A percentile compares a stretch with the other conserved stretches of the same genome.
Evolutionary conservation across 2,797 vertebrate species (phyloP).

Genomic region (Poliocrania exsul): DNA sequence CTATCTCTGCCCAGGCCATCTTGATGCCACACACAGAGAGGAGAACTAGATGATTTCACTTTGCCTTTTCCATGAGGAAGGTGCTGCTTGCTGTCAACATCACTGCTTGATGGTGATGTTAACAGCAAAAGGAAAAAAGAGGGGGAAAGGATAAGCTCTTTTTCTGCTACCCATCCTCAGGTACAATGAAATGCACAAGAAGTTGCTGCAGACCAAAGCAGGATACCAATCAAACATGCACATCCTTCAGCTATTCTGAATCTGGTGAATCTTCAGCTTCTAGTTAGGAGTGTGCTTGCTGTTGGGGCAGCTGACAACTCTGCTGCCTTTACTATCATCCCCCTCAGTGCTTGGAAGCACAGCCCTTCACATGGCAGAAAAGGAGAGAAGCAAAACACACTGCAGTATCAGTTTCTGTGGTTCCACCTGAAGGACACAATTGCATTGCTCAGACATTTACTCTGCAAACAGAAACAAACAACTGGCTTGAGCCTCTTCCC

Average conservation of each 20-base stretch:
- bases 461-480: background rate
- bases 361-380: background rate
- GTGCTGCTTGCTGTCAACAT: background rate
- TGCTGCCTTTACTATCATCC: background rate
- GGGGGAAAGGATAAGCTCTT: background rate
- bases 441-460: rapidly evolving
- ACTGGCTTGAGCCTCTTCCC: background rate
- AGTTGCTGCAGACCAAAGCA: background rate
- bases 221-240: background rate
- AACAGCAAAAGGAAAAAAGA: background rate
- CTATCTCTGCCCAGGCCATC: background rate
- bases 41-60: background rate
- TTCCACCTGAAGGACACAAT: background rate
- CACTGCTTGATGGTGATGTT: background rate
- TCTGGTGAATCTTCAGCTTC: background rate
- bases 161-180: background rate
- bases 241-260: background rate
- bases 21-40: background rate
- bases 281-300: background rate
- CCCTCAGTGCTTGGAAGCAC: background rate
- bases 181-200: background rate
- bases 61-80: background rate
- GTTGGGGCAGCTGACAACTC: background rate
- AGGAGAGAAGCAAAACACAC: background rate
- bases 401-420: background rate